phyloP scores from a whole-genome alignment of 1,140 invertebrate genomes.

The Trichoplusia ni region DNA sequence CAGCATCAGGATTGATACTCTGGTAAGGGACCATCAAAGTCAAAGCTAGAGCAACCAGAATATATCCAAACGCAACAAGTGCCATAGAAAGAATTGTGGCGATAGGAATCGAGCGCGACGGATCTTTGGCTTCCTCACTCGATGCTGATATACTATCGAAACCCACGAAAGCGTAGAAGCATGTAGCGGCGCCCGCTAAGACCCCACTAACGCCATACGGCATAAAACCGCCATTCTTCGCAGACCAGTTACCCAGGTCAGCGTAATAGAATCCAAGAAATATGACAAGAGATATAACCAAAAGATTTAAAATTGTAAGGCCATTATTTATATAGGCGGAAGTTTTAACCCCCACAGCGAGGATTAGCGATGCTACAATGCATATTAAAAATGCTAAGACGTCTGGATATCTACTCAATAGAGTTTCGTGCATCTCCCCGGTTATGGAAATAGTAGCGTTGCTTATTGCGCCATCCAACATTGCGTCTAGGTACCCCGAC shows the following conservation, averaged over 20 bases:
- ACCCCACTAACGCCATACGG: constrained; percentile 91
- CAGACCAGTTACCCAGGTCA: constrained; percentile 90
- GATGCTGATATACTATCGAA: constrained; percentile 93
- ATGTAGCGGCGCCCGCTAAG: constrained; percentile 91
- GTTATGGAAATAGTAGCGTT: constrained; percentile 89
- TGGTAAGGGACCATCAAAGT: constrained; percentile 93
- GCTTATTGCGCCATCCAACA: constrained; percentile 89
- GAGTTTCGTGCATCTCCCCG: constrained; percentile 87
- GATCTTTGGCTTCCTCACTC: constrained; percentile 93
- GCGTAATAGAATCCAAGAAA: constrained; percentile 91
- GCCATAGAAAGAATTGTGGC: constrained; percentile 91
- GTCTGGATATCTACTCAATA: constrained; percentile 90
- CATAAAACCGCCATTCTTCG: constrained; percentile 87
- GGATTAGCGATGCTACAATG: constrained; percentile 86
- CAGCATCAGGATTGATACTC: constrained; percentile 88
- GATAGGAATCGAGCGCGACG: constrained; percentile 89
- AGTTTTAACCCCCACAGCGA: constrained; percentile 93
- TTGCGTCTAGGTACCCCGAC: constrained; percentile 95
- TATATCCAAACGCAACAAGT: constrained; percentile 89
- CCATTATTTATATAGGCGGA: constrained; percentile 92
- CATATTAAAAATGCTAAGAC: constrained; percentile 90
- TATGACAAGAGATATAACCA: constrained; percentile 89
- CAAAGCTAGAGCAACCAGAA: constrained; percentile 90
- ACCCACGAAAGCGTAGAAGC: constrained; percentile 94
- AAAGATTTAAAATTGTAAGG: constrained; percentile 89